These are phyloP conservation scores for Microtus pennsylvanicus DNA, from an alignment of 2,113 vertebrate species.

Conservation along the genomic window DNA sequence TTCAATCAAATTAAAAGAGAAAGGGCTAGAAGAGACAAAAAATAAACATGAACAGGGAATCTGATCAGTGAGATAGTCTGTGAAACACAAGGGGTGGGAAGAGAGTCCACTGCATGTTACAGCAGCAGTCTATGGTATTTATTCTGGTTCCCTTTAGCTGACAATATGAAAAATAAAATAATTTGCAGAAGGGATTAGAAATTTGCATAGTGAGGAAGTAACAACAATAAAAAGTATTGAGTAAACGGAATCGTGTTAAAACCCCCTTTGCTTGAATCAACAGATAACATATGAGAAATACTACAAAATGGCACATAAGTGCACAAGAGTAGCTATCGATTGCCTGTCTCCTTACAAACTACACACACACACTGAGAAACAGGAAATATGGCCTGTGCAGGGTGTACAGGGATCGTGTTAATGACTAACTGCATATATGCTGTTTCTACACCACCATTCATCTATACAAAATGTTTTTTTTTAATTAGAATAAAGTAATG, in stretches of 20 bases:
- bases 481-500: background rate
- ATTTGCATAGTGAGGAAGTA: conserved; percentile 14
- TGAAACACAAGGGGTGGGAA: background rate
- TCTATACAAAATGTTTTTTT: background rate
- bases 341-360: background rate
- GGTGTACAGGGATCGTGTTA: background rate
- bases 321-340: background rate
- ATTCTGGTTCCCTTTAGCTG: background rate
- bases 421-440: background rate
- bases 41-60: background rate
- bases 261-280: background rate
- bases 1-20: background rate
- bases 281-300: conserved; percentile 9
- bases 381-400: background rate
- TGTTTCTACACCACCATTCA: background rate
- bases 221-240: background rate
- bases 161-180: background rate
- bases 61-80: background rate
- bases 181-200: background rate
- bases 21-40: background rate
- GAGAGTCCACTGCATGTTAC: background rate
- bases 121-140: background rate
- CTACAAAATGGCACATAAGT: background rate
- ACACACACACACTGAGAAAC: background rate
- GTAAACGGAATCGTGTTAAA: conserved; percentile 5